Evolutionary conservation across 1,140 invertebrate species (phyloP).

Genomic region (Drosophila subpulchrella): DNA sequence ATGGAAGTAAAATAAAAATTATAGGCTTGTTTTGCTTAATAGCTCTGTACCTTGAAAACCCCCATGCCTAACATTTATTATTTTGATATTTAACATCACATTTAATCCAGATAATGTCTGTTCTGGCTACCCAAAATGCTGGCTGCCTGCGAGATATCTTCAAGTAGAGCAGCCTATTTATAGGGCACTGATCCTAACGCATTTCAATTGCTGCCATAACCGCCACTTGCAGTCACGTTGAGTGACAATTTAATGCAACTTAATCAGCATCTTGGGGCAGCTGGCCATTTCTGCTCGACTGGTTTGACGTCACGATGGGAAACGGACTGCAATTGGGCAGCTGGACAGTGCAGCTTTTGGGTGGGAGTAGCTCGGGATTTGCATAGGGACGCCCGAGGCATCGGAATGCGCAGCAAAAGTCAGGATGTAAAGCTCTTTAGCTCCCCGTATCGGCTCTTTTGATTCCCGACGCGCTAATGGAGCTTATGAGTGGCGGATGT

Average conservation of each 20-base stretch:
- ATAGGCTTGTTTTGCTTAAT: too few species aligned
- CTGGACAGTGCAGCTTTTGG: constrained; percentile 5
- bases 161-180: constrained; percentile 9
- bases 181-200: constrained; percentile 16
- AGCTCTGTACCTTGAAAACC: background rate
- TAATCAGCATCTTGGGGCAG: constrained; percentile 49
- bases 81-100: background rate
- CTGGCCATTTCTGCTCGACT: constrained; percentile 39
- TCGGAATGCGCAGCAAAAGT: constrained; percentile 14
- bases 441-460: constrained; percentile 15
- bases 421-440: constrained; percentile 41
- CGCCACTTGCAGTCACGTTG: constrained; percentile 29
- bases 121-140: constrained; percentile 9
- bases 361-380: constrained; percentile 11
- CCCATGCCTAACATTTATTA: background rate
- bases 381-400: constrained; percentile 11
- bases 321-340: constrained; percentile 33
- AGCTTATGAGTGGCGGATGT: constrained; percentile 29
- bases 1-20: too few species aligned
- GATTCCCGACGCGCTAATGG: constrained; percentile 1
- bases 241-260: constrained; percentile 68
- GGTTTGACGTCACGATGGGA: constrained; percentile 62
- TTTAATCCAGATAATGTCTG: constrained; percentile 3
- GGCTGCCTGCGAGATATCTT: background rate
- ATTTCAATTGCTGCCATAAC: constrained; percentile 14